Conservation (phyloP, 2,797 vertebrate species). For the Hemibagrus guttatus region DNA sequence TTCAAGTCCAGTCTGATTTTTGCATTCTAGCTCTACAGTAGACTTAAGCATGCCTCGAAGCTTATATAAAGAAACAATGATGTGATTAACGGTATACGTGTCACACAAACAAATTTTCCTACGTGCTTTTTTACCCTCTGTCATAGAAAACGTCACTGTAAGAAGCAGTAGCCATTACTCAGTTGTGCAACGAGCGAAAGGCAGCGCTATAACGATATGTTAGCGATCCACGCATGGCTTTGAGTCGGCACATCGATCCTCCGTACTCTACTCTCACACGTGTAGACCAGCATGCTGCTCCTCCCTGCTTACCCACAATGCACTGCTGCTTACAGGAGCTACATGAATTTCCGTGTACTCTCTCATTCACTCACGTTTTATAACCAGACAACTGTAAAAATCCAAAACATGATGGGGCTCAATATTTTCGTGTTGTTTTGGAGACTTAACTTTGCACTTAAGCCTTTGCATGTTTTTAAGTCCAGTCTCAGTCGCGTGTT, state of each 20-base stretch:
- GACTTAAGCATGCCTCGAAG: slow-evolving; percentile 40
- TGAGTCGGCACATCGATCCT: background rate
- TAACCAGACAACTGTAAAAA: slow-evolving; percentile 12
- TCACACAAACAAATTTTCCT: background rate
- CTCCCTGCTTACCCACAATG: slow-evolving; percentile 10
- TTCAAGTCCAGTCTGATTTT: background rate
- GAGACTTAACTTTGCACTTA: slow-evolving; percentile 76
- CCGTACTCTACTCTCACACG: background rate
- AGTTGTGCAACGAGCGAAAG: background rate
- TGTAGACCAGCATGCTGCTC: slow-evolving; percentile 7
- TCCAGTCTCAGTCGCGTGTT: slow-evolving; percentile 37
- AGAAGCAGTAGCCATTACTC: background rate
- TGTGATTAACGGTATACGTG: background rate
- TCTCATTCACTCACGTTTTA: background rate
- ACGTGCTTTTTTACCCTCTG: background rate
- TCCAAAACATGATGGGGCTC: slow-evolving; percentile 18
- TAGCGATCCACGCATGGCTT: slow-evolving; percentile 22
- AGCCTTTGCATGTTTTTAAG: slow-evolving; percentile 65
- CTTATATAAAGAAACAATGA: background rate
- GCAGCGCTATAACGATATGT: background rate
- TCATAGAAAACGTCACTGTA: background rate
- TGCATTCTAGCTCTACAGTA: slow-evolving; percentile 8
- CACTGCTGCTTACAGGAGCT: slow-evolving; percentile 41
- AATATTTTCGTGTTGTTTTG: slow-evolving; percentile 32
- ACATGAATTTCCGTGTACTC: background rate